Base-by-base conservation (phyloP, 2,113 vertebrate genomes). In the Siphamia tubifer region DNA sequence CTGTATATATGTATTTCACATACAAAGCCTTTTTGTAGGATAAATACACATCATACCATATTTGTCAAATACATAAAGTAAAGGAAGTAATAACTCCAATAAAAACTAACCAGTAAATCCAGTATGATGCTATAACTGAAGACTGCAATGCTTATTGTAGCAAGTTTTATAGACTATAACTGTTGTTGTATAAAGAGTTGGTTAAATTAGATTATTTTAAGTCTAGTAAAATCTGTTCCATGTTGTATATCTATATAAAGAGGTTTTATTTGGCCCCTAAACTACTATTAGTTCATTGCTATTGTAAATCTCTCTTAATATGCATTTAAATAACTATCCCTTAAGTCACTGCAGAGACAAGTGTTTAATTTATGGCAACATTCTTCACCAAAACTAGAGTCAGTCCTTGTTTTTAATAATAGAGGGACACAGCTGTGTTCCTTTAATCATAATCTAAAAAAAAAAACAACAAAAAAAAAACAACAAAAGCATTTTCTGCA, bases 21-120 rank as follows among this genome's bases (percentile, higher is more conserved):
- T 49, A 77, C 52, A 78, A 64, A 53, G 17, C 24, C 36, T 24
- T 63, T 77, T 77, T 42, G n/a, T 11, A 10, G 53, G 62, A 21
- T 56, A 67, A 30, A 39, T 28, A 43, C 17, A 67, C 35, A 38
- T 34, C 10, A 9, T 4, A 58, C 39, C 48, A 47, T 11, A 56
- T 47, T 55, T 38, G 27, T 61, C 21, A 67, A n/a, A 74, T 51
- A 27, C 21, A 66, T 75, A 57, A 52, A 20, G 64, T 34, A 43
- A 58, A 75, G 8, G 24, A 73, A 53, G 49, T 32, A 36, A 20
- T 36, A 7, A 24, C 2, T 2, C 39, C 3, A 9, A 42, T 55
- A 47, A 60, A 69, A 77, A 32, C n/a, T 31, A 30, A 54, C 21
- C 36, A 24, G 62, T 19, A 4, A 5, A 42, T 12, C 43, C 16